Percentiles rank a stretch among this genome's conserved stretches.
phyloP scores from a whole-genome alignment of 2,797 vertebrate genomes.

The Mus spretus region DNA sequence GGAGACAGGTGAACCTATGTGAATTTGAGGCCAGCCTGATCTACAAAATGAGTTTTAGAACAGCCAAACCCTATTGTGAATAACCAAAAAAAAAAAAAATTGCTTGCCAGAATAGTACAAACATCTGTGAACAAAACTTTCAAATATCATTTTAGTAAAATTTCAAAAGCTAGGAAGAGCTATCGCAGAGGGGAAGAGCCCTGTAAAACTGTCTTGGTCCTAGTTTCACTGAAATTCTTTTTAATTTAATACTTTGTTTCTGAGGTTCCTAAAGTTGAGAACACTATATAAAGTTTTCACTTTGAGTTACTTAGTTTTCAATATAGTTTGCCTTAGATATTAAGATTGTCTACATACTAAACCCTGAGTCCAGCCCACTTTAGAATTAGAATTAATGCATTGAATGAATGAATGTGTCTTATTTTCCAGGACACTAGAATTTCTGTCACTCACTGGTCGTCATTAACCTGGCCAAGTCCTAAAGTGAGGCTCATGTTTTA shows the following conservation, averaged over 20 bases:
- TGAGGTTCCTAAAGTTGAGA: background rate
- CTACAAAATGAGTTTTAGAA: background rate
- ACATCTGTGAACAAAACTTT: slow-evolving; percentile 31
- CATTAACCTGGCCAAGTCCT: slow-evolving; percentile 6
- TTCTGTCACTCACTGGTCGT: slow-evolving; percentile 26
- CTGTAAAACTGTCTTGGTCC: background rate
- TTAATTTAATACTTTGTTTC: slow-evolving; percentile 32
- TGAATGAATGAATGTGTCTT: rapidly evolving
- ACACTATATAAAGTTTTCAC: background rate
- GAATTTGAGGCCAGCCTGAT: background rate
- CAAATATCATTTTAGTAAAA: slow-evolving; percentile 5
- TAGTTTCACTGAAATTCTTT: background rate
- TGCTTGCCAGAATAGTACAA: background rate
- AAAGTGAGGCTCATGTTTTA: slow-evolving; percentile 34
- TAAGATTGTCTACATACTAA: background rate
- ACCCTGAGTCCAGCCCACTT: background rate
- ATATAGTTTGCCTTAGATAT: slow-evolving; percentile 13
- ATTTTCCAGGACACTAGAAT: slow-evolving; percentile 45
- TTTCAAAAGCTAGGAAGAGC: slow-evolving; percentile 24
- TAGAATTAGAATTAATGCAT: slow-evolving; percentile 7
- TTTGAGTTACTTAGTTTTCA: slow-evolving; percentile 28
- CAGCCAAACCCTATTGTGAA: background rate
- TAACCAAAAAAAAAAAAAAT: background rate
- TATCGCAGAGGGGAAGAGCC: background rate
- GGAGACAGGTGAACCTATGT: background rate